Conservation (phyloP, 1,140 invertebrate species). For the Brachionus asplanchnoidis region DNA sequence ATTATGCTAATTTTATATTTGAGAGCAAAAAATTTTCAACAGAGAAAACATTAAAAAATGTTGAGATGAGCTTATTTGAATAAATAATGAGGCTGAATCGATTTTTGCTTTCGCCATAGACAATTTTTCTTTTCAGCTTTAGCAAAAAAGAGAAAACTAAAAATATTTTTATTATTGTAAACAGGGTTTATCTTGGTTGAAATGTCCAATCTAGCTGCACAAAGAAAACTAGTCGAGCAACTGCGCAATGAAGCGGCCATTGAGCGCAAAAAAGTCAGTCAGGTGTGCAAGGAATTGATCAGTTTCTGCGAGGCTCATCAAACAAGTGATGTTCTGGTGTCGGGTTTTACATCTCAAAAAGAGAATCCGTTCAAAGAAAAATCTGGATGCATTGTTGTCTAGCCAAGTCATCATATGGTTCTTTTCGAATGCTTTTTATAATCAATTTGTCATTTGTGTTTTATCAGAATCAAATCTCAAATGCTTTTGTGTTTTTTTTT, state of each 20-base stretch:
- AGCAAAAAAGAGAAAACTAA: neutral
- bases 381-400: constrained; percentile 22
- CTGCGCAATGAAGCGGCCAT: constrained; percentile 37
- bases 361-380: constrained; percentile 43
- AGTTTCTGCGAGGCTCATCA: constrained; percentile 40
- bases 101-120: neutral
- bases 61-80: neutral
- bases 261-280: constrained; percentile 40
- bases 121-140: neutral
- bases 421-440: neutral
- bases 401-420: neutral
- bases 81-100: neutral
- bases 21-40: neutral
- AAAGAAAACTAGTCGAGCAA: constrained; percentile 41
- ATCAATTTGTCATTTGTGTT: neutral
- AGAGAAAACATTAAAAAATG: neutral
- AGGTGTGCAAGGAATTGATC: constrained; percentile 42
- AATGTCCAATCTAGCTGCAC: constrained; percentile 39
- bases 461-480: neutral
- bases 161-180: neutral
- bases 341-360: constrained; percentile 29
- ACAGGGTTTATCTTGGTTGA: neutral
- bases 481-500: neutral
- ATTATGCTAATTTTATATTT: neutral
- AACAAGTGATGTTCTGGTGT: constrained; percentile 26